Conservation (phyloP, 2,113 vertebrate species). For the Plecturocebus donacophilus region DNA sequence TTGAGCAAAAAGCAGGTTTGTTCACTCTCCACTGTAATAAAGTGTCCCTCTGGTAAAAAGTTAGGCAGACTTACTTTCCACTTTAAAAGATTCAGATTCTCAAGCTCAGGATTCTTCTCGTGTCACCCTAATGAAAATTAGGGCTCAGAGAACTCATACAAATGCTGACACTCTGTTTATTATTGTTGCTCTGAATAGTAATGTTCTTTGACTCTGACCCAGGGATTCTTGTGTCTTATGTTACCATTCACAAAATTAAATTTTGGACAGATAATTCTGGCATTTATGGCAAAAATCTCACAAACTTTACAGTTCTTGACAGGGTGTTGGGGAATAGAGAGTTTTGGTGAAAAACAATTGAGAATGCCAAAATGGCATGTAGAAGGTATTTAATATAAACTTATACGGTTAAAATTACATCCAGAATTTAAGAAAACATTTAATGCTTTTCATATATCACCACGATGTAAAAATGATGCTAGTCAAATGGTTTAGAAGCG, state of each 20-base stretch:
- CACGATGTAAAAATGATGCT: not conserved
- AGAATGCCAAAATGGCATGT: not conserved
- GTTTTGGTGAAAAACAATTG: not conserved
- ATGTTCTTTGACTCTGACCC: not conserved
- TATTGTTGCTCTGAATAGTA: not conserved
- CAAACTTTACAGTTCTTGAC: not conserved
- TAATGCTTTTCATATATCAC: not conserved
- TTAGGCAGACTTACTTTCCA: not conserved
- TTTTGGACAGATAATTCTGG: not conserved
- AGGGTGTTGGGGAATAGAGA: not conserved
- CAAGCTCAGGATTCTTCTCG: not conserved
- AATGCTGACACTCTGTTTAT: not conserved
- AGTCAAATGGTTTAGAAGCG: not conserved
- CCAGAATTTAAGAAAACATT: not conserved
- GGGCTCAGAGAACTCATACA: not conserved
- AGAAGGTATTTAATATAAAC: not conserved
- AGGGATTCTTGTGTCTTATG: not conserved
- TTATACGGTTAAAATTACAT: not conserved
- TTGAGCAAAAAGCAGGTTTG: not conserved
- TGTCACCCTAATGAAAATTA: not conserved
- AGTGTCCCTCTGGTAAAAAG: not conserved
- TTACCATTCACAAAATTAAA: not conserved
- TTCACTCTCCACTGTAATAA: not conserved
- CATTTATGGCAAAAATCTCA: not conserved
- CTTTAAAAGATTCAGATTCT: not conserved